These are phyloP conservation scores for Drosophila melanica DNA, from an alignment of 1,140 invertebrate genomes.

Conservation along the genomic window DNA sequence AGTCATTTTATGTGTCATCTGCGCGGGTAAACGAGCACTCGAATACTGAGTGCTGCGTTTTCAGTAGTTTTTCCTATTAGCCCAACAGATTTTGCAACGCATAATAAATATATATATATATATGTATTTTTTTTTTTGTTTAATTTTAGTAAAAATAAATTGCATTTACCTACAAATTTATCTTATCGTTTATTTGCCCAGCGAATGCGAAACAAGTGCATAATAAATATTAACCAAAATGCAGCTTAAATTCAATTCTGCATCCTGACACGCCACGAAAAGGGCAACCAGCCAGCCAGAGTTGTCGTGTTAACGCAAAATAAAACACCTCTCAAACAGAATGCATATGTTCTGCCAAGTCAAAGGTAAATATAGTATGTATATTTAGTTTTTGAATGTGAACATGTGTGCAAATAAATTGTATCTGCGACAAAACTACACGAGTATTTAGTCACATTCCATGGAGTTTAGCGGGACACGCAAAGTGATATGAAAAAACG, in stretches of 20 bases:
- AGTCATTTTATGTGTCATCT: slow-evolving; percentile 74
- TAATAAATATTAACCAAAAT: slow-evolving; percentile 62
- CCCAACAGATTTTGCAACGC: slow-evolving; percentile 17
- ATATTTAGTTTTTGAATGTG: slow-evolving; percentile 61
- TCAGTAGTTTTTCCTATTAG: not conserved
- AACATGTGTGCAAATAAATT: slow-evolving; percentile 81
- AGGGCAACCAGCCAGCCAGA: slow-evolving; percentile 40
- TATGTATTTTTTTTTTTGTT: slow-evolving; percentile 35
- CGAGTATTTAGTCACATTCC: slow-evolving; percentile 39
- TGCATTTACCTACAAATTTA: slow-evolving; percentile 65
- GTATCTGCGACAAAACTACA: slow-evolving; percentile 55
- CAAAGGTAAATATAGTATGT: slow-evolving; percentile 62
- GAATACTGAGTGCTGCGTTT: not conserved
- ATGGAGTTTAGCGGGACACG: slow-evolving; percentile 3
- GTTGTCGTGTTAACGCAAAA: slow-evolving; percentile 48
- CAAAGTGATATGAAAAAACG: slow-evolving; percentile 34
- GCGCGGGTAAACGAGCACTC: not conserved
- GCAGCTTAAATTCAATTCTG: slow-evolving; percentile 29
- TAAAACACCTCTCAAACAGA: slow-evolving; percentile 55
- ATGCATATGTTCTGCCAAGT: slow-evolving; percentile 65
- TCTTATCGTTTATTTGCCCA: slow-evolving; percentile 72
- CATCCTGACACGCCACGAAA: slow-evolving; percentile 46
- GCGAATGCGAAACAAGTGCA: slow-evolving; percentile 70
- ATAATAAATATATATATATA: too few relatives aligned
- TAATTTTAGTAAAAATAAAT: slow-evolving; percentile 60